A percentile compares a stretch with the other conserved stretches of the same genome.
Conservation (phyloP, 2,888 invertebrate species). For the Schrankia costaestrigalis region DNA sequence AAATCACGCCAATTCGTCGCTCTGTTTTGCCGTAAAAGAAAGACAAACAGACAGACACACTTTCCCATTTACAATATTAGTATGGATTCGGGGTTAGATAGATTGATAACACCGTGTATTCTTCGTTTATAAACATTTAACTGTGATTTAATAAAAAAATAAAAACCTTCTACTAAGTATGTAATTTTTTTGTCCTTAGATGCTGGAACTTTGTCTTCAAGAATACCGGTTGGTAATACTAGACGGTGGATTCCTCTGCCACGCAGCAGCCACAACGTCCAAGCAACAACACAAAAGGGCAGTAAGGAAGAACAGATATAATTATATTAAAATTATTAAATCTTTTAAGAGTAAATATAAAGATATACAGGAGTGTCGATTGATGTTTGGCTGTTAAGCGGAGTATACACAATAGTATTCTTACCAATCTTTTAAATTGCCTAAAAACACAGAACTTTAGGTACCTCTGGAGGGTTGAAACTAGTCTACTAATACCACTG, state of each 20-base stretch:
- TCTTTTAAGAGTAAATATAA: slow-evolving; percentile 69
- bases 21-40: no score
- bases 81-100: no score
- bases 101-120: no score
- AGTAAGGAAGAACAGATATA: slow-evolving; percentile 60
- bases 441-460: no score
- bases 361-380: slow-evolving; percentile 61
- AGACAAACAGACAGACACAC: no score
- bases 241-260: slow-evolving; percentile 87
- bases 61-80: no score
- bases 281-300: slow-evolving; percentile 41
- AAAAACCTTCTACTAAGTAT: background rate
- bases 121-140: background rate
- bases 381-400: slow-evolving; percentile 53
- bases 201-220: slow-evolving; percentile 88
- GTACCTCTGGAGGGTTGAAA: no score
- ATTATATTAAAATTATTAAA: slow-evolving; percentile 72
- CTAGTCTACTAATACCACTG: no score
- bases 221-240: slow-evolving; percentile 86
- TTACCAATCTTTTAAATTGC: no score
- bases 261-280: slow-evolving; percentile 72
- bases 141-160: background rate
- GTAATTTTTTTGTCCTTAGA: slow-evolving; percentile 64
- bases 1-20: no score
- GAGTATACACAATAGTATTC: no score